Evolutionary conservation across 2,797 vertebrate species (phyloP).

Genomic region (Graptemys geographica): DNA sequence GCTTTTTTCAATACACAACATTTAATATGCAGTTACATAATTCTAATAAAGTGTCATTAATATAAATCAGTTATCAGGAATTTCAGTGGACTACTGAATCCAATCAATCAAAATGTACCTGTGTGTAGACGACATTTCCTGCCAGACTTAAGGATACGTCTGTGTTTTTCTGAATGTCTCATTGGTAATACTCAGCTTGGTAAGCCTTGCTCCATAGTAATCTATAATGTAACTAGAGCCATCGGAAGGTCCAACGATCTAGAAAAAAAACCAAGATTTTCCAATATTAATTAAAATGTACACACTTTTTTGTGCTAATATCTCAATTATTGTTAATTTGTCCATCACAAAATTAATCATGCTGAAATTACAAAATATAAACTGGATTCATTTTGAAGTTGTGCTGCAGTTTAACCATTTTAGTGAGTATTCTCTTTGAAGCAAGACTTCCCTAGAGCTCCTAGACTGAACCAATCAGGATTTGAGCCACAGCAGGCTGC

Average conservation of each 20-base stretch:
- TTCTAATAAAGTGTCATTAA: not conserved
- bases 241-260: slow-evolving; percentile 97
- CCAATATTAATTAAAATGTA: slow-evolving; percentile 63
- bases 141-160: slow-evolving; percentile 83
- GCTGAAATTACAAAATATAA: slow-evolving; percentile 77
- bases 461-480: slow-evolving; percentile 34
- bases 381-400: slow-evolving; percentile 77
- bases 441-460: slow-evolving; percentile 62
- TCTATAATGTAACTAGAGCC: slow-evolving; percentile 97
- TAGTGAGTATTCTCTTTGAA: slow-evolving; percentile 46
- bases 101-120: not conserved
- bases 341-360: slow-evolving; percentile 77
- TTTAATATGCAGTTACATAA: not conserved
- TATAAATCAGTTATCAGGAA: not conserved
- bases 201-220: slow-evolving; percentile 95
- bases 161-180: slow-evolving; percentile 96
- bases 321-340: slow-evolving; percentile 77
- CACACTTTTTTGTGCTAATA: slow-evolving; percentile 59
- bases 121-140: not conserved
- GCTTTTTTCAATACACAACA: not conserved
- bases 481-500: slow-evolving; percentile 35
- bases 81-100: not conserved
- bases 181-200: slow-evolving; percentile 91
- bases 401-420: slow-evolving; percentile 70
- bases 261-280: slow-evolving; percentile 63